Evolutionary conservation across 2,113 vertebrate species (phyloP), one percentile per base, ranked within the genome.

Genomic region (Tautogolabrus adspersus): DNA sequence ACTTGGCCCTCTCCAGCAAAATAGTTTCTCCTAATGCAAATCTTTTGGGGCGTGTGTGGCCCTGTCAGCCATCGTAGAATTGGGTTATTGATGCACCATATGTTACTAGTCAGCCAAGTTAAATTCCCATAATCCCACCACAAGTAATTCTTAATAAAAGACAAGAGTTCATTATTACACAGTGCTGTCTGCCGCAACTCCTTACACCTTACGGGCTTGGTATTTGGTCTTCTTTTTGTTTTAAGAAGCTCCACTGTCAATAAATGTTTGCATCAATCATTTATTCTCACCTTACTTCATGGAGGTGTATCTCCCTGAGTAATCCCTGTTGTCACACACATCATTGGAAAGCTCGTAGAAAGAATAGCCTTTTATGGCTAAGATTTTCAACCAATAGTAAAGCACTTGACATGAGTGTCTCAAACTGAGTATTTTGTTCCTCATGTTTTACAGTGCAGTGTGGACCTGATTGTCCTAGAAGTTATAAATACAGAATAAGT

Each of bases 401-500:
- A 21, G 10, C 47, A 11, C 3, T 63, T 62, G 12, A 30, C 30
- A 42, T 26, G 47, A 23, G 16, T 30, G 67, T 80, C 34, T 57
- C 21, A 21, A 34, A 52, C 16, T 71, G 40, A 2, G 30, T 34
- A 34, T 34, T 34, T 5, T 34, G 30, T 34, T 34, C 30, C 30
- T 42, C 7, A 13, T 75, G 47, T 42, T 52, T 81, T 34, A 34
- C 30, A 34, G 30, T 34, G 6, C 30, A 34, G 30, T 52, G 18
- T 15, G 7, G 21, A 65, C 15, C 11, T 34, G 26, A 22, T 16
- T 23, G n/a, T 1, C 22, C 5, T 18, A 15, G 46, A 19, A 15
- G 34, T 52, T 44, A 51, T 68, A 62, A 40, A 61, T 55, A 46
- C n/a, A 26, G 65, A 54, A 42, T 52, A 71, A 46, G 40, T 59